Percentiles rank a stretch among this genome's conserved stretches.
Conservation (phyloP, 1,140 invertebrate genomes). For the Brachystomella parvula region DNA sequence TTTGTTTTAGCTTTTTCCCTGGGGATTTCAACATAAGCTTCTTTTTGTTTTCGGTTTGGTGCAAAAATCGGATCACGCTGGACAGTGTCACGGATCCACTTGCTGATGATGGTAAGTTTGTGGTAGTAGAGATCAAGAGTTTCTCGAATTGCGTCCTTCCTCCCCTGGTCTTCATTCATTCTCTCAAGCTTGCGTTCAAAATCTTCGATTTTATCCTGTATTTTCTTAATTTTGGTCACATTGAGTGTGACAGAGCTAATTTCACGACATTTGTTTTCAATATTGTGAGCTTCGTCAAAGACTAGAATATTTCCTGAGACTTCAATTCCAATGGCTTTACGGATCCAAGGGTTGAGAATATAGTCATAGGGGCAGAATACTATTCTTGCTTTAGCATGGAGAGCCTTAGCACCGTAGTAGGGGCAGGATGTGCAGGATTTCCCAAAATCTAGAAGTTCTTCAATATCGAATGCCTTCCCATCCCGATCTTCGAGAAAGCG, state of each 20-base stretch:
- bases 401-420: slow-evolving; percentile 45
- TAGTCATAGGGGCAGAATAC: slow-evolving; percentile 58
- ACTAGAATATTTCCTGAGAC: slow-evolving; percentile 50
- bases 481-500: not conserved
- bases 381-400: slow-evolving; percentile 48
- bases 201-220: too few species aligned
- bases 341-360: slow-evolving; percentile 47
- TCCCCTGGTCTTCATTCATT: too few species aligned
- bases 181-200: too few species aligned
- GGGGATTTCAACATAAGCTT: too few species aligned
- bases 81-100: too few species aligned
- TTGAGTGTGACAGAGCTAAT: slow-evolving; percentile 40
- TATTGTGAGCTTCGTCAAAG: slow-evolving; percentile 56
- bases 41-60: too few species aligned
- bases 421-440: not conserved
- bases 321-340: slow-evolving; percentile 44
- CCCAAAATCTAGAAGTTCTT: slow-evolving; percentile 13
- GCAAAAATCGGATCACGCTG: too few species aligned
- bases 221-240: too few species aligned
- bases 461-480: slow-evolving; percentile 11
- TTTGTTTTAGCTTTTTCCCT: too few species aligned
- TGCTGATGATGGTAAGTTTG: too few species aligned
- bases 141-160: too few species aligned
- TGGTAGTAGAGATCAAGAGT: too few species aligned
- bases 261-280: slow-evolving; percentile 51